Evolutionary conservation across 2,888 invertebrate genomes (phyloP), one percentile per base, ranked within the genome.

Genomic region (Cryptocheilus praepositus): DNA sequence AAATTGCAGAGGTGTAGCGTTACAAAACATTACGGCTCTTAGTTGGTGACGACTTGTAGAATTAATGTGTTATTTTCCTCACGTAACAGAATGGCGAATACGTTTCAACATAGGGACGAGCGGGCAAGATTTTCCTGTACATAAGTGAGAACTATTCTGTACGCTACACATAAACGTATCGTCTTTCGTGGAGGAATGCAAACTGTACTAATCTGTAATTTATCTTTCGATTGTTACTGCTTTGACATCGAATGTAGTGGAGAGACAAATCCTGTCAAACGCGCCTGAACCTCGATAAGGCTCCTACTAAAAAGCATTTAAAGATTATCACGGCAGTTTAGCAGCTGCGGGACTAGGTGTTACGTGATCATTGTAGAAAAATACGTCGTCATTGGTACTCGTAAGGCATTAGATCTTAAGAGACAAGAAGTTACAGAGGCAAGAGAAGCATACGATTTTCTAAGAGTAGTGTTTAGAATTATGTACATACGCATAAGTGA

Each of bases 401-500:
- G 16, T 60, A 60, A 60, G 60, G 58, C 58, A 46, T 52, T 71
- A 77, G 58, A 59, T 21, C 25, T 55, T 71, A 77, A 70, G 62
- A 68, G 61, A 57, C 60, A 67, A 62, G 52, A 62, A 67, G 59
- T 63, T 56, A 62, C 55, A 68, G 22, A 43, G 58, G 43, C 11
- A 44, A 52, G 53, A 43, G 49, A 55, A 65, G 64, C 45, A 58
- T 36, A 36, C 36, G 36, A 73, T 76, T 69, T 76, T 81, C 36
- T 36, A 36, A 36, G 36, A 36, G 11, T 69, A 69, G 67, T 49
- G 70, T 62, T 71, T 64, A 65, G 58, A 54, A 65, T 70, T 73
- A 71, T 78, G 75, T 80, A 77, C 72, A 77, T 78, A 77, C 70
- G 16, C 36, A 19, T 57, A 58, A 58, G 61, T 21, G 25, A 49